Evolutionary conservation across 1,140 invertebrate genomes (phyloP).

Genomic region (Trinorchestia longiramus): DNA sequence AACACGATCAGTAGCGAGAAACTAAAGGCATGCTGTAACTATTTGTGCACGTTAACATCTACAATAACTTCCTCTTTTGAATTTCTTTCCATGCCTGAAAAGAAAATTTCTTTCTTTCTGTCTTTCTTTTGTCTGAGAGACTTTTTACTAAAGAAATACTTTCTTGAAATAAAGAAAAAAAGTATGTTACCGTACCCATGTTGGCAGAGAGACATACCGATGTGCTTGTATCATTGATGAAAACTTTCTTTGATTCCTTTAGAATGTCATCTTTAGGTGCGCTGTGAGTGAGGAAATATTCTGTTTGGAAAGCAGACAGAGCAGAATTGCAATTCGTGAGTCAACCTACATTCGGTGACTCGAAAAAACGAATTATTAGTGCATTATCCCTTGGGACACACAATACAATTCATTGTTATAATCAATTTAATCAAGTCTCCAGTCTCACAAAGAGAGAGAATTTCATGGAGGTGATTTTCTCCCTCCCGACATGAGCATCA

Average conservation of each 20-base stretch:
- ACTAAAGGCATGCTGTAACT: no score
- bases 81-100: not conserved
- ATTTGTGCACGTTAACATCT: not conserved
- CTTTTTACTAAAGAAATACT: not conserved
- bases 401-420: not conserved
- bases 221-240: not conserved
- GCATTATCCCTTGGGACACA: not conserved
- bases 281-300: no score
- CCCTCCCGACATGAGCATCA: not conserved
- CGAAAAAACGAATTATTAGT: not conserved
- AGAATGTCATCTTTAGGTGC: not conserved
- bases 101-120: not conserved
- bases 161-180: not conserved
- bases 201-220: not conserved
- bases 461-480: no score
- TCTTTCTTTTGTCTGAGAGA: not conserved
- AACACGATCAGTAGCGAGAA: no score
- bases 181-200: not conserved
- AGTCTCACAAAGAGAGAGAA: not conserved
- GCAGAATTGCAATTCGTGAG: not conserved
- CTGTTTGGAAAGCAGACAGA: not conserved
- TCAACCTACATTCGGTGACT: not conserved
- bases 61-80: not conserved
- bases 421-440: not conserved
- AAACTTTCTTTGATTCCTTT: not conserved